Evolutionary conservation across 2,797 vertebrate species (phyloP).

Genomic region (Scyliorhinus canicula): DNA sequence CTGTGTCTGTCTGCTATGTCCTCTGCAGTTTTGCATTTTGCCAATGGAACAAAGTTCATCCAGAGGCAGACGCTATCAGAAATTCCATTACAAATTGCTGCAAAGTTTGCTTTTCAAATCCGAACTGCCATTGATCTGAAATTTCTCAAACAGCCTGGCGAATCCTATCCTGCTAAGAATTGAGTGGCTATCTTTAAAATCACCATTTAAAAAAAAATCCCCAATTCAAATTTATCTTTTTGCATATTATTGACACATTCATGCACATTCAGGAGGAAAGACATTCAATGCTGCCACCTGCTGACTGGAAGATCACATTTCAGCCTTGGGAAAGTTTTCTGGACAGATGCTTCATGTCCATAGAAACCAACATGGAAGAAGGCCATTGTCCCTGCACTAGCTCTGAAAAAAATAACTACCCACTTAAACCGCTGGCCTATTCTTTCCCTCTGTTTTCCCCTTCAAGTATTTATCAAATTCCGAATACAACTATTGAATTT

Average conservation of each 20-base stretch:
- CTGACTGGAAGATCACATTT: background rate
- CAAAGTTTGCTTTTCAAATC: too few species aligned
- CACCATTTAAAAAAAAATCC: background rate
- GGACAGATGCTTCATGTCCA: background rate
- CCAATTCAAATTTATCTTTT: background rate
- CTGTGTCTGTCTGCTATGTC: background rate
- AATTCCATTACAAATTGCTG: background rate
- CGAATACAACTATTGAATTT: background rate
- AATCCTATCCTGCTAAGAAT: background rate
- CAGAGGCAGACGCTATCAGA: background rate
- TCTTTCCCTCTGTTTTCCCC: background rate
- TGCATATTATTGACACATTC: background rate
- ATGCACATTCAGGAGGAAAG: background rate
- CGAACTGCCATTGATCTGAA: background rate
- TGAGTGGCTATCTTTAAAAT: background rate
- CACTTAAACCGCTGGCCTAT: background rate
- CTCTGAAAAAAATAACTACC: background rate
- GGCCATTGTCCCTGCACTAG: too few species aligned
- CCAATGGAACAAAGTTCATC: background rate
- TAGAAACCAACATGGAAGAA: background rate
- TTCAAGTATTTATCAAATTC: background rate
- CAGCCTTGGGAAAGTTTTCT: background rate
- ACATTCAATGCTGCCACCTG: slow-evolving; percentile 24
- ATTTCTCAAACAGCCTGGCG: background rate
- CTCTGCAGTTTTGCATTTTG: background rate